Evolutionary conservation across 2,888 invertebrate species (phyloP).

Genomic region (Doris montereyensis): DNA sequence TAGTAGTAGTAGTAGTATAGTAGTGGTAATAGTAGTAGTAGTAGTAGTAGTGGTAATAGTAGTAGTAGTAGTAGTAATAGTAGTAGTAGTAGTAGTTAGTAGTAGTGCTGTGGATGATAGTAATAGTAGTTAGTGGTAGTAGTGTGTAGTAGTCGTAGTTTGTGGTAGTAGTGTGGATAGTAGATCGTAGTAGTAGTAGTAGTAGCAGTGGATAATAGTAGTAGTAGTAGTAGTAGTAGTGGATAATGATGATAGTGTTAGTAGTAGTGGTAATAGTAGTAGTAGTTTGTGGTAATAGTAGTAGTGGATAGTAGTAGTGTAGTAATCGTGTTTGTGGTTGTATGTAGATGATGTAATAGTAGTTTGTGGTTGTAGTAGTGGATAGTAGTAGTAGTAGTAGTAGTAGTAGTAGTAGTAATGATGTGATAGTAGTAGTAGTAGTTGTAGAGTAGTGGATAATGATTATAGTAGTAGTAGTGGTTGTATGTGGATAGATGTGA

Average conservation of each 20-base stretch:
- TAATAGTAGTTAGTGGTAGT: conserved; percentile 33
- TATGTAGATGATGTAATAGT: not conserved
- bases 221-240: conserved; percentile 36
- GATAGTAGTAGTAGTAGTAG: not conserved
- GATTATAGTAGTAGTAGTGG: conserved; percentile 45
- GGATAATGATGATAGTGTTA: conserved; percentile 45
- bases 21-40: not conserved
- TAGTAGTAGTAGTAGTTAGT: not conserved
- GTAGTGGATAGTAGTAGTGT: conserved; percentile 29
- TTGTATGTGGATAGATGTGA: conserved; percentile 46
- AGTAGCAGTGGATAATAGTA: not conserved
- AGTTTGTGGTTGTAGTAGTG: not conserved
- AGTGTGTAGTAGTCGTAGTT: not conserved
- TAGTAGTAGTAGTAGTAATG: not conserved
- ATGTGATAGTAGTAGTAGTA: conserved; percentile 1
- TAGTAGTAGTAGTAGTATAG: not conserved
- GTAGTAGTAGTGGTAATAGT: not conserved
- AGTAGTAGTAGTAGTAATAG: not conserved
- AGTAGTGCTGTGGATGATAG: too few relatives aligned
- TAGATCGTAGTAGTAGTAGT: not conserved
- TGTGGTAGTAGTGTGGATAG: not conserved
- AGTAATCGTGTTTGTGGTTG: too few relatives aligned
- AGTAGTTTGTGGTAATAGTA: conserved; percentile 46
- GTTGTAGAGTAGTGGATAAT: conserved; percentile 20
- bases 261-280: conserved; percentile 47